Evolutionary conservation across 2,113 vertebrate species (phyloP).

Genomic region (Phrynosoma platyrhinos): DNA sequence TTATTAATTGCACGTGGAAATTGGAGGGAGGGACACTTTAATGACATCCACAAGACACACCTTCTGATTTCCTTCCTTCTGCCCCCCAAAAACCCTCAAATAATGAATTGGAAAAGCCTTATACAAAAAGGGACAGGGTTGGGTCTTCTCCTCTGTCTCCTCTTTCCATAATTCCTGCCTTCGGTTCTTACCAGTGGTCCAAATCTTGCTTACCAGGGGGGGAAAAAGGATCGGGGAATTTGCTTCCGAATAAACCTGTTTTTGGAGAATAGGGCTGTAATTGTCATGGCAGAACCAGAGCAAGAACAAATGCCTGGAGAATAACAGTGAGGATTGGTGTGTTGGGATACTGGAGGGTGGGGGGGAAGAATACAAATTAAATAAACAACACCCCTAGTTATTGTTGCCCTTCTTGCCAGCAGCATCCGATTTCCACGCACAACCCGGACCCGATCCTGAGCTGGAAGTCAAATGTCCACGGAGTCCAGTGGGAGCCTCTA

Average conservation of each 20-base stretch:
- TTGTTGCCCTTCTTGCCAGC: background rate
- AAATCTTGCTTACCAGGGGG: too few species aligned
- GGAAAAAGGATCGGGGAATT: fast-evolving
- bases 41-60: background rate
- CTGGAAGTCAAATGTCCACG: too few species aligned
- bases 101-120: too few species aligned
- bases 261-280: background rate
- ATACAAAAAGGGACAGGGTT: too few species aligned
- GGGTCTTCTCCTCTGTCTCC: background rate
- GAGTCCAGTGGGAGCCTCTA: too few species aligned
- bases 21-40: background rate
- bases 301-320: background rate
- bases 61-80: too few species aligned
- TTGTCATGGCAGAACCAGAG: background rate
- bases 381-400: too few species aligned
- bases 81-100: background rate
- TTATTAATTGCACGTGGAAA: background rate
- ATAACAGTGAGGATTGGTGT: background rate
- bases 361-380: too few species aligned
- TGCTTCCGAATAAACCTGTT: background rate
- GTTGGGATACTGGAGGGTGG: too few species aligned
- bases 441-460: too few species aligned
- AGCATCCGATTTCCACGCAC: background rate
- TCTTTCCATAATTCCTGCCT: too few species aligned
- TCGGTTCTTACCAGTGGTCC: too few species aligned